phyloP scores from a whole-genome alignment of 2,797 vertebrate species.

The Aldrovandia affinis region DNA sequence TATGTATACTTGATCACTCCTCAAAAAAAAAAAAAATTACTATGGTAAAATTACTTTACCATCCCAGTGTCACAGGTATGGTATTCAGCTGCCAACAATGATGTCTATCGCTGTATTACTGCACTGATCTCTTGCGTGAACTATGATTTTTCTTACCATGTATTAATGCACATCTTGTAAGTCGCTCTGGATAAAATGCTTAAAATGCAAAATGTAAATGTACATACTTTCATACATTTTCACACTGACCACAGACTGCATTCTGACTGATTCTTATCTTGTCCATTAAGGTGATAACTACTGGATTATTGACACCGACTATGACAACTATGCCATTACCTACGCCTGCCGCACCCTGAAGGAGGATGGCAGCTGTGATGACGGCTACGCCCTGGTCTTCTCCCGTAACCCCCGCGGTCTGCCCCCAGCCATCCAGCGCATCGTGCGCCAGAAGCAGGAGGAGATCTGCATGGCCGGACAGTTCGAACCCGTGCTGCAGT shows the following conservation, averaged over 20 bases:
- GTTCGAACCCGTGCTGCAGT: constrained; percentile 90
- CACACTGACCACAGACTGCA: neutral
- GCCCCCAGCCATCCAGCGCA: constrained; percentile 82
- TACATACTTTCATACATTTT: neutral
- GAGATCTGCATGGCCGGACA: constrained; percentile 89
- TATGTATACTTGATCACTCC: too few relatives aligned
- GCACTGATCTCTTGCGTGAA: too few relatives aligned
- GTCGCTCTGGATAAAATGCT: too few relatives aligned
- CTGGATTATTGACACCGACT: constrained; percentile 94
- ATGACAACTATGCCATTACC: constrained; percentile 90
- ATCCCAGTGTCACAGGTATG: too few relatives aligned
- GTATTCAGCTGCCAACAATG: too few relatives aligned
- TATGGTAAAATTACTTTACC: too few relatives aligned
- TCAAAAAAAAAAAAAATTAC: too few relatives aligned
- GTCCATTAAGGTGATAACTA: constrained; percentile 85
- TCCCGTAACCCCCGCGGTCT: constrained; percentile 88
- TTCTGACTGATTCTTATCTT: neutral
- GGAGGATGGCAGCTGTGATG: constrained; percentile 85
- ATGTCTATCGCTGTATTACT: too few relatives aligned
- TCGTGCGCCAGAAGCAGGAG: constrained; percentile 86
- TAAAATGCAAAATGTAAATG: too few relatives aligned
- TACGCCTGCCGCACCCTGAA: constrained; percentile 88
- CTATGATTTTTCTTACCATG: too few relatives aligned
- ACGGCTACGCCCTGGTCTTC: constrained; percentile 88
- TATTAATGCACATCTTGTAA: too few relatives aligned